Evolutionary conservation across 2,888 invertebrate genomes (phyloP), one percentile per base, ranked within the genome.

Genomic region (Pyrocoelia pectoralis): DNA sequence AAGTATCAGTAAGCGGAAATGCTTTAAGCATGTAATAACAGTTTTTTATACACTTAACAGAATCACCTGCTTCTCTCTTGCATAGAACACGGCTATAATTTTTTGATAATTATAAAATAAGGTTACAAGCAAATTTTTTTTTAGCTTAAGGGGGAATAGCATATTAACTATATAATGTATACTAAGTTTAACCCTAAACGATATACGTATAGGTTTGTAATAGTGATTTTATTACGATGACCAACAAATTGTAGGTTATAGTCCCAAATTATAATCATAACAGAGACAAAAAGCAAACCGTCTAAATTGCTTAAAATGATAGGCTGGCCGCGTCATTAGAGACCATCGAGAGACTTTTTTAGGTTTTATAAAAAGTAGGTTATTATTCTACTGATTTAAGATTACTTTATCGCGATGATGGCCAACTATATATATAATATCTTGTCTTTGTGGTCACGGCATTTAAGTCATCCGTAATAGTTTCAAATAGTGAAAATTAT

Each of bases 241-340:
- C 55, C 51, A 49, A 54, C 18, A 63, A 59, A 63, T 63, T 58
- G 55, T 38, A 41, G 63, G 63, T 53, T 49, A 18, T 40, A 48
- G 29, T 55, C 29, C 33, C 43, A 63, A 59, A 63, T 59, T 63
- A 58, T 55, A 43, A 51, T 43, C 55, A 54, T 63, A 59, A 50
- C 43, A 57, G 58, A 54, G 63, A 63, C 63, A 63, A 63, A 62
- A 58, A 58, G 41, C 38, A 51, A 59, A 63, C 50, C 58, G 24
- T 54, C 52, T 55, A 63, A 59, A 63, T 63, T 62, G 62, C 62
- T 48, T 29, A 40, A 62, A 62, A 62, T 62, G 54, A 62, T 62
- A 62, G 62, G 48, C 57, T 33, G 38, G 53, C 54, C 38, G 29
- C 41, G 19, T 51, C 50, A 62, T 62, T 62, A 62, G 41, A 28